These are phyloP conservation scores for Acanthosepion esculentum DNA, from an alignment of 2,888 invertebrate genomes.

Conservation along the genomic window DNA sequence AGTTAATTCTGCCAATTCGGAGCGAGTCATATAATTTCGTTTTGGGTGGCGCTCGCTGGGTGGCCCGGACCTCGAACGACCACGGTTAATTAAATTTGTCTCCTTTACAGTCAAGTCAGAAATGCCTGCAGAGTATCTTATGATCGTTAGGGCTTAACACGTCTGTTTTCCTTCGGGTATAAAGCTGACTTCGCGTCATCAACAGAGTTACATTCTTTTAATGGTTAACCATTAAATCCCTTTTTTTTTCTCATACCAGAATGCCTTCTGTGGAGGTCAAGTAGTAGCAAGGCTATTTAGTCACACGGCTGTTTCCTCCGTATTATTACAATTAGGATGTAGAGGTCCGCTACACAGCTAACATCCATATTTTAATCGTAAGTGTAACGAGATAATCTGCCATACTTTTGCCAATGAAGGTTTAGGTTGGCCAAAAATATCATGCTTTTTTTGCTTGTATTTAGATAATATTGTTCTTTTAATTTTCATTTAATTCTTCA, in stretches of 20 bases:
- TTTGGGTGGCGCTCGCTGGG: not conserved
- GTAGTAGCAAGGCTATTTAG: no score
- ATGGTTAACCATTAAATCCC: not conserved
- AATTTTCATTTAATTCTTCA: no score
- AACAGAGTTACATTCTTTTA: not conserved
- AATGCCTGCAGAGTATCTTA: not conserved
- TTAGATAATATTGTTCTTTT: no score
- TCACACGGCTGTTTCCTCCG: no score
- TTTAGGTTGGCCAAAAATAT: no score
- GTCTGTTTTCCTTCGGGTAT: conserved; percentile 21
- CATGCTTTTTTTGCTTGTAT: no score
- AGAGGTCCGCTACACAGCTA: no score
- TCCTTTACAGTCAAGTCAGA: not conserved
- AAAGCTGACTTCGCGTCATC: not conserved
- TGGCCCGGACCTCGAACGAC: not conserved
- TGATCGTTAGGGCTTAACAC: conserved; percentile 33
- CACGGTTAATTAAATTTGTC: not conserved
- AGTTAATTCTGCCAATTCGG: not conserved
- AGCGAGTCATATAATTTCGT: not conserved
- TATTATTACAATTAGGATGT: no score
- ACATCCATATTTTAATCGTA: no score
- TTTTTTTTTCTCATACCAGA: not conserved
- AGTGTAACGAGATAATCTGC: no score
- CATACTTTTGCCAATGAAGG: no score
- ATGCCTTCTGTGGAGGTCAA: no score